Percentiles rank a stretch among this genome's conserved stretches.
Evolutionary conservation across 1,140 invertebrate genomes (phyloP).

Genomic region (Dendroctonus ponderosae): DNA sequence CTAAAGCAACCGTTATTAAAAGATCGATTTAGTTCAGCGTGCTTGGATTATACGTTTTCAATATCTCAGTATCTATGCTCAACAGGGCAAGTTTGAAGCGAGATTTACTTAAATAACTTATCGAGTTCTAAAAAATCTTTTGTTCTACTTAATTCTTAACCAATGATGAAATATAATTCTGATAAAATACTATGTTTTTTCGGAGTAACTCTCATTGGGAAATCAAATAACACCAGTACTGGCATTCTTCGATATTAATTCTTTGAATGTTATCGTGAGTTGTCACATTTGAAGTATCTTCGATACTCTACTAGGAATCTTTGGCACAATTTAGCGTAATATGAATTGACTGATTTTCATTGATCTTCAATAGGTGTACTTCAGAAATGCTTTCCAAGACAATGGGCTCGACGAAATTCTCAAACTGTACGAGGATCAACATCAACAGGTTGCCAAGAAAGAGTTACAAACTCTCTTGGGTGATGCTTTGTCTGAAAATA

Average conservation of each 20-base stretch:
- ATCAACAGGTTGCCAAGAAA: conserved; percentile 80
- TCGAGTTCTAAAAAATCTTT: no score
- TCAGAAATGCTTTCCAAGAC: conserved; percentile 67
- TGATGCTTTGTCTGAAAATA: conserved; percentile 80
- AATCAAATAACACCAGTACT: conserved; percentile 29
- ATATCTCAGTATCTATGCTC: no score
- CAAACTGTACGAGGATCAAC: conserved; percentile 86
- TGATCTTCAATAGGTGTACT: conserved; percentile 21
- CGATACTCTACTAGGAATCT: not conserved
- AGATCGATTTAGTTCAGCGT: no score
- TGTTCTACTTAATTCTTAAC: no score
- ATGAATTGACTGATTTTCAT: not conserved
- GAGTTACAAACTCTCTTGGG: conserved; percentile 73
- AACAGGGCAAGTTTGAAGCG: no score
- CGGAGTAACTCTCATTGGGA: conserved; percentile 12
- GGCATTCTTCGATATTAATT: conserved; percentile 21
- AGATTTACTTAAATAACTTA: no score
- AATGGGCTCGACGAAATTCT: conserved; percentile 85
- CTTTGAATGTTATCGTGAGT: conserved; percentile 23
- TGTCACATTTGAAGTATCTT: conserved; percentile 21
- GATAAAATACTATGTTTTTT: conserved; percentile 4
- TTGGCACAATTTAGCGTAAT: not conserved
- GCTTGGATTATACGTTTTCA: no score
- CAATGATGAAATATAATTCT: not conserved
- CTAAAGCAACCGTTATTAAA: no score